Base-by-base conservation (phyloP, 2,888 invertebrate genomes). In the Vanessa cardui region DNA sequence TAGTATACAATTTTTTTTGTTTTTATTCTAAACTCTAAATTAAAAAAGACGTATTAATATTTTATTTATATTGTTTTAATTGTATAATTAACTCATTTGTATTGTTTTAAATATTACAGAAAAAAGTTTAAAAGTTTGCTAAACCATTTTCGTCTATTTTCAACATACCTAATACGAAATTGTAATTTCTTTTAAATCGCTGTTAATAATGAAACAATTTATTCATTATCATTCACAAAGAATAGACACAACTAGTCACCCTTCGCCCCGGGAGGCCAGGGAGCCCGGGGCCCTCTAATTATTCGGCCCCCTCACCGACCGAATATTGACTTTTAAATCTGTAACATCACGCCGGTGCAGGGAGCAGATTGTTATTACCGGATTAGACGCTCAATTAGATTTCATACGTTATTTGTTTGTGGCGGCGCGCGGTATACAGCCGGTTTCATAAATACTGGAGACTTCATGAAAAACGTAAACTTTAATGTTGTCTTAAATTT, bases 241-340 rank as follows among this genome's bases (percentile, higher is more conserved):
- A 50, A 20, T n/a, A 46, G 60, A 47, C 58, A 66, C 66, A 56
- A 52, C 33, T 45, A 39, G 39, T 39, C 39, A 39, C 61, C 45
- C 52, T 62, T 59, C 67, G 47, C 62, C 54, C 62, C 31, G 39
- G 39, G 39, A 39, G 39, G 39, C 39, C 39, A 39, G 1, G 31
- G 33, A 16, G 49, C 58, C 26, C 58, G 39, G 21, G 21, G 64
- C 31, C 54, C 54, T 20, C 46, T 63, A 56, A 63, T 64, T 58
- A 64, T 58, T 63, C 69, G 47, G 62, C 16, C 44, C 65, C 46
- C 26, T 58, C 61, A 56, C 67, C 12, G 39, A 47, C 62, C 52
- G 63, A 69, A 72, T 77, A 77, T 77, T 78, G 77, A 78, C 78
- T 77, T 76, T 74, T 77, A 77, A 78, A 77, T 75, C 74, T 70